These are phyloP conservation scores for Ageneiosus marmoratus DNA, from an alignment of 2,113 vertebrate genomes.

Conservation along the genomic window DNA sequence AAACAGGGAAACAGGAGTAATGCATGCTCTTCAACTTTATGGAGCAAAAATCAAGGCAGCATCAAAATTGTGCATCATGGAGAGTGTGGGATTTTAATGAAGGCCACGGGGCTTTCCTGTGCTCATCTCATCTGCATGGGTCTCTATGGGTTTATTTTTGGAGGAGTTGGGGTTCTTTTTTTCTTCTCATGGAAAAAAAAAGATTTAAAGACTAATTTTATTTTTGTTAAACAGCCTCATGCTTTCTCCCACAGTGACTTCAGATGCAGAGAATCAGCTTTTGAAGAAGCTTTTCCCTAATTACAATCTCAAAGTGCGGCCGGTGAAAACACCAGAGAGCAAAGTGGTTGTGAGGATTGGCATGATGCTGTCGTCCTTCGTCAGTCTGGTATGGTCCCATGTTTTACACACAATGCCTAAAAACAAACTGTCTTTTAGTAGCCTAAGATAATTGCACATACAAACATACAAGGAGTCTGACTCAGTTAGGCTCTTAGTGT, in stretches of 20 bases:
- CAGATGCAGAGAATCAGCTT: slow-evolving; percentile 71
- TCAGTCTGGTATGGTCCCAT: slow-evolving; percentile 79
- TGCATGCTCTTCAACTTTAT: slow-evolving; percentile 30
- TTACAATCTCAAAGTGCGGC: slow-evolving; percentile 80
- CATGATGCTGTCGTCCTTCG: slow-evolving; percentile 81
- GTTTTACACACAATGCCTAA: neutral
- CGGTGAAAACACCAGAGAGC: slow-evolving; percentile 63
- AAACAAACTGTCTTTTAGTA: neutral
- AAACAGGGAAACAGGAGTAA: slow-evolving; percentile 42
- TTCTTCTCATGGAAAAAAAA: neutral
- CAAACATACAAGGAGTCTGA: neutral
- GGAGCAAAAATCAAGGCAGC: slow-evolving; percentile 24
- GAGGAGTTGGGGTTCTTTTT: neutral
- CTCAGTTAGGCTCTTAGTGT: neutral
- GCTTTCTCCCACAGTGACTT: slow-evolving; percentile 53
- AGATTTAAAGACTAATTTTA: neutral
- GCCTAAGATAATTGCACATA: neutral
- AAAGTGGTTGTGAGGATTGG: slow-evolving; percentile 81
- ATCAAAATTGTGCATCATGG: neutral
- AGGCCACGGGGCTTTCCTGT: neutral
- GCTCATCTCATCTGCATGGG: neutral
- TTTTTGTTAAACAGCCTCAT: neutral
- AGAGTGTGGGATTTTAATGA: slow-evolving; percentile 22
- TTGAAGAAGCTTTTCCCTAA: slow-evolving; percentile 66
- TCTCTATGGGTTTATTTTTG: neutral